phyloP scores from a whole-genome alignment of 2,113 vertebrate species.

The mouse (Mus musculus) region GRCm39 chr5:88762001-88762500 shows the following conservation, averaged over 20 bases:
- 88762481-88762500: accelerated
- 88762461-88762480: neutral
- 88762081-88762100: neutral
- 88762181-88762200: neutral
- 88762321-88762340: neutral
- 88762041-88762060: neutral
- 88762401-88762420: neutral
- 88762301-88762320: neutral
- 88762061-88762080: neutral
- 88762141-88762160: neutral
- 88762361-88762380: neutral
- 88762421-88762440: neutral
- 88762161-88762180: neutral
- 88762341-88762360: neutral
- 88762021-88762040: neutral
- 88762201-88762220: neutral
- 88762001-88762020: neutral
- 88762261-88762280: neutral
- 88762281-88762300: neutral
- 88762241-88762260: neutral
- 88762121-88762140: neutral
- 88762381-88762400: neutral
- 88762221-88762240: neutral
- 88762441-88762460: neutral
- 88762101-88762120: neutral